These are phyloP conservation scores for Apostichopus parvimensis DNA, from an alignment of 35 echinoderm and acorn worm species.

Conservation along the genomic window DNA sequence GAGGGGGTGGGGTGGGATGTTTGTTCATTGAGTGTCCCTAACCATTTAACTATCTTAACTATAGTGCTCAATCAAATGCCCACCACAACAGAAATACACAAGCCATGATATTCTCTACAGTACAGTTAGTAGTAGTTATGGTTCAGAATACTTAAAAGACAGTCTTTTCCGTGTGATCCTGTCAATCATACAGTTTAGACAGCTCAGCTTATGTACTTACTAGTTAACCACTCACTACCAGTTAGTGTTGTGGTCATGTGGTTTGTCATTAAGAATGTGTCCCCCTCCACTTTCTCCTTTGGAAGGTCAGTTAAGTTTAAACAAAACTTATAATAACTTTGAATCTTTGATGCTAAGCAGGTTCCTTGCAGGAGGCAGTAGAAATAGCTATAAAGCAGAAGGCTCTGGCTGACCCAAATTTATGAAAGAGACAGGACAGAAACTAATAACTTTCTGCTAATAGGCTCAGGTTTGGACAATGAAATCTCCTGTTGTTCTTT, in stretches of 20 bases:
- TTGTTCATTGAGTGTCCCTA: too few species aligned
- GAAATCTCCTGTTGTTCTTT: neutral
- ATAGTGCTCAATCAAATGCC: too few species aligned
- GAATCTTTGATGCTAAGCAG: neutral
- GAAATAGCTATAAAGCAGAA: too few species aligned
- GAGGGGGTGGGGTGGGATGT: too few species aligned
- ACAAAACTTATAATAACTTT: neutral
- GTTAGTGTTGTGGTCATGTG: neutral
- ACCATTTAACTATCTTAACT: too few species aligned
- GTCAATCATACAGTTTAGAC: neutral
- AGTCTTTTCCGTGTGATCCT: neutral
- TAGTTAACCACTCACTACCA: too few species aligned
- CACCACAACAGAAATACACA: too few species aligned
- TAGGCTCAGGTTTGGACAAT: neutral
- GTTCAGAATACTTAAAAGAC: too few species aligned
- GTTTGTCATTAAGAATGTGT: neutral
- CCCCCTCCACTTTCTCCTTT: neutral
- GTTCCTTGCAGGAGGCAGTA: constrained; percentile 5
- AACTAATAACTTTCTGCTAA: neutral
- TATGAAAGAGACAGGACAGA: neutral
- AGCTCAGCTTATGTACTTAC: too few species aligned
- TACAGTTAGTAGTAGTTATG: too few species aligned
- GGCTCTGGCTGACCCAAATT: neutral
- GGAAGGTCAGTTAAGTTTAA: neutral
- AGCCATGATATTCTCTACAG: too few species aligned